Conservation (phyloP, 1,140 invertebrate genomes). For the Drosophila paulistorum region DNA sequence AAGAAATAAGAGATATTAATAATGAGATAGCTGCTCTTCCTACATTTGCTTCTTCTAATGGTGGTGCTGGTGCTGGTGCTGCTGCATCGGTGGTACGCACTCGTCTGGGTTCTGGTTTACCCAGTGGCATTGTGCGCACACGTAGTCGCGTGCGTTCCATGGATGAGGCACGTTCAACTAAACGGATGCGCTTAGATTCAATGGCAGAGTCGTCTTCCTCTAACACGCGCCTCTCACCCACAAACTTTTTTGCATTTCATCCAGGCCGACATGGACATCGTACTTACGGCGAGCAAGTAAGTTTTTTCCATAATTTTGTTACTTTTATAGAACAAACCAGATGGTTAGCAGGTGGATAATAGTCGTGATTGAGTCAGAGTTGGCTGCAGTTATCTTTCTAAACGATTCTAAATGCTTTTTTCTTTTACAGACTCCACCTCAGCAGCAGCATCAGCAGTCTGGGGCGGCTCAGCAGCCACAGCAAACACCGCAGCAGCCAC, state of each 20-base stretch:
- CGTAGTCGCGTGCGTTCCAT: slow-evolving; percentile 43
- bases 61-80: background rate
- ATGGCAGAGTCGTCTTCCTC: slow-evolving; percentile 4
- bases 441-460: background rate
- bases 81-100: slow-evolving; percentile 20
- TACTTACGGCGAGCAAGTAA: slow-evolving; percentile 52
- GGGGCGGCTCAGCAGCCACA: too few relatives aligned
- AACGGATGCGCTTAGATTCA: slow-evolving; percentile 35
- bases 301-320: background rate
- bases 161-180: slow-evolving; percentile 42
- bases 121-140: slow-evolving; percentile 30
- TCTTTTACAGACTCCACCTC: background rate
- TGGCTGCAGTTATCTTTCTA: too few relatives aligned
- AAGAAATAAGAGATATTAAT: background rate
- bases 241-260: slow-evolving; percentile 61
- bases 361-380: too few relatives aligned
- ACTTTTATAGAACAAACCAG: too few relatives aligned
- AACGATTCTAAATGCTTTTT: too few relatives aligned
- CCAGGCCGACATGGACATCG: slow-evolving; percentile 60
- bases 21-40: background rate
- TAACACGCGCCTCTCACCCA: slow-evolving; percentile 42
- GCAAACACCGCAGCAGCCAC: slow-evolving; percentile 8
- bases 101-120: background rate
- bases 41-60: background rate
- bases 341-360: too few relatives aligned